Base-by-base conservation (phyloP, 2,113 vertebrate genomes). In the Nibea albiflora region DNA sequence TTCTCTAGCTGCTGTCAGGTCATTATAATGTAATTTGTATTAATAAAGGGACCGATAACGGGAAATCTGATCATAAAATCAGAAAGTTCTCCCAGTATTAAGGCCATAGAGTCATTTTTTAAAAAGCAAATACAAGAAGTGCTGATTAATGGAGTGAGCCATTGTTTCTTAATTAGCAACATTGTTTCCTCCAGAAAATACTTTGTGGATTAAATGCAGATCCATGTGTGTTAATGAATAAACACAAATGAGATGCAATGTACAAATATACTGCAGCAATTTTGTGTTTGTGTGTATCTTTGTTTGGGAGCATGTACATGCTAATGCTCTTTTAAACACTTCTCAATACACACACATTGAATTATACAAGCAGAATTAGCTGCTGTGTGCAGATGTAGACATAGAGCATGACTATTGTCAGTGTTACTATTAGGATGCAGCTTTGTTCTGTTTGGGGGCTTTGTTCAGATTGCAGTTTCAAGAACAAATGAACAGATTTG, bases 141-240 rank as follows among this genome's bases (percentile, higher is more conserved):
- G 70, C 46, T 76, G 68, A 78, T 81, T 81, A 26, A 78, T 85
- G 24, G 62, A 77, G 62, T 63, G 68, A 49, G 15, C 46, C 24
- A 28, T 56, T 78, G 39, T 83, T 73, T 80, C 39, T 69, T 61
- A 77, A 64, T 77, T 50, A 80, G 63, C 47, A 47, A 28, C 26
- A 73, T 47, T 65, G 56, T 61, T 52, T 78, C 58, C 14, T 73
- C 6, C 46, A 49, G 16, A 73, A 66, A 54, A 73, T 71, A 46
- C 42, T 53, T 26, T 28, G 56, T 31, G 47, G 73, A 76, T 64
- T 54, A 73, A 65, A 73, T 39, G 46, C 65, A 68, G 26, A 56
- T 71, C 49, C 44, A 44, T 57, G 64, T 78, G 72, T 72, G 67
- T 63, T 85, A 61, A 78, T 80, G 64, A 83, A 73, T 46, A 64